phyloP scores from a whole-genome alignment of 1,140 invertebrate species.

The Anadara kagoshimensis region DNA sequence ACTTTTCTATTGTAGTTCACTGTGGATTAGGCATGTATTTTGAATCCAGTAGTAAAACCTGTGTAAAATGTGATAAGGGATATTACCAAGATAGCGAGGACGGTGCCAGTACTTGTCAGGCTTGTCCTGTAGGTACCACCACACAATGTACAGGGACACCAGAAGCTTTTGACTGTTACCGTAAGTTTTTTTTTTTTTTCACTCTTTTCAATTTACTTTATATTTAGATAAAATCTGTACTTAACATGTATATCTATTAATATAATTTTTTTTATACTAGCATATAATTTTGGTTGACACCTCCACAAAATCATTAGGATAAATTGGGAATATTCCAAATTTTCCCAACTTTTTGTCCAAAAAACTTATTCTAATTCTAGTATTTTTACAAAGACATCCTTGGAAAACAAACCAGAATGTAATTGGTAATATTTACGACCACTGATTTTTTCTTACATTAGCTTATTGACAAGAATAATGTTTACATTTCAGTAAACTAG shows the following conservation, averaged over 20 bases:
- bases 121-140: constrained; percentile 49
- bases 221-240: not conserved
- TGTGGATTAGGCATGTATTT: constrained; percentile 61
- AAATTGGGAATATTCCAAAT: not conserved
- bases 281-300: not conserved
- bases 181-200: constrained; percentile 33
- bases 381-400: not conserved
- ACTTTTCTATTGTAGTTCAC: constrained; percentile 42
- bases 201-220: not conserved
- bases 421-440: not conserved
- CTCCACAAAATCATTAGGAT: not conserved
- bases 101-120: constrained; percentile 43
- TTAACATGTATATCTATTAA: not conserved
- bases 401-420: not conserved
- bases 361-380: not conserved
- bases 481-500: not conserved
- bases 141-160: constrained; percentile 47
- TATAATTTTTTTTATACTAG: not conserved
- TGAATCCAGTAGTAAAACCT: constrained; percentile 33
- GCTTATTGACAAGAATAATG: too few relatives aligned
- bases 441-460: too few relatives aligned
- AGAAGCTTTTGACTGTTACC: constrained; percentile 32
- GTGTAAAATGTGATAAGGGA: constrained; percentile 56
- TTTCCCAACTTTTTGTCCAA: not conserved
- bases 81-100: constrained; percentile 42